Evolutionary conservation across 2,797 vertebrate genomes (phyloP).

Genomic region (Mastacembelus armatus): DNA sequence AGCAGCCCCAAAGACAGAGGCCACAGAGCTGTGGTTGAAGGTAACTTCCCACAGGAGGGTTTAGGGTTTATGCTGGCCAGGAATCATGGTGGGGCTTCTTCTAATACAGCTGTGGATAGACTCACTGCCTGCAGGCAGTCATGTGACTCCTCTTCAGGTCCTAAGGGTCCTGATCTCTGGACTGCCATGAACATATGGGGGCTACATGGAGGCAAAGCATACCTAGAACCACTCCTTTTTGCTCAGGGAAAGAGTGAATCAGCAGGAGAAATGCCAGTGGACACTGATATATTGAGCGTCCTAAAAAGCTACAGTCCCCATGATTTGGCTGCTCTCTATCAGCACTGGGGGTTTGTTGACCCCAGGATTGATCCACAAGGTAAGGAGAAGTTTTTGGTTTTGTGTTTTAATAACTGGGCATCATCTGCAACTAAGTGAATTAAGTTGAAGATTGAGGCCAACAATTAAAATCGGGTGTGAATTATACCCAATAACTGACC

Average conservation of each 20-base stretch:
- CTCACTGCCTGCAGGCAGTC: constrained; percentile 69
- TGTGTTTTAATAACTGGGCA: background rate
- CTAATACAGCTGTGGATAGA: constrained; percentile 57
- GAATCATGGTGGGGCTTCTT: constrained; percentile 81
- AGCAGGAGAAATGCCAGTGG: constrained; percentile 83
- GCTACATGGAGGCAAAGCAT: constrained; percentile 64
- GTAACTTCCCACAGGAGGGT: constrained; percentile 83
- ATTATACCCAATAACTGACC: no score
- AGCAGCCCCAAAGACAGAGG: constrained; percentile 76
- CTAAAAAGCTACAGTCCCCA: constrained; percentile 95
- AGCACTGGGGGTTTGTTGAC: constrained; percentile 92
- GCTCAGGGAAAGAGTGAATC: constrained; percentile 86
- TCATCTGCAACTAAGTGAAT: background rate
- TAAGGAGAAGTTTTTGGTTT: constrained; percentile 70
- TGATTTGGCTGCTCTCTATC: constrained; percentile 92
- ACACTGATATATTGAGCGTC: constrained; percentile 91
- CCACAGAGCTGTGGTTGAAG: constrained; percentile 80
- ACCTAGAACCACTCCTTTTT: constrained; percentile 68
- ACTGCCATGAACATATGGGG: constrained; percentile 77
- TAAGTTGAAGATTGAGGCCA: background rate
- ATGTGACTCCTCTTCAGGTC: constrained; percentile 61
- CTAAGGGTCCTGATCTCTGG: constrained; percentile 76
- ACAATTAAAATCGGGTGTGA: no score
- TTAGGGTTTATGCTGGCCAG: constrained; percentile 83
- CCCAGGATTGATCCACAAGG: constrained; percentile 90